Evolutionary conservation across 2,113 vertebrate genomes (phyloP), one percentile per base, ranked within the genome.

Genomic region (Sphaerodactylus townsendi): DNA sequence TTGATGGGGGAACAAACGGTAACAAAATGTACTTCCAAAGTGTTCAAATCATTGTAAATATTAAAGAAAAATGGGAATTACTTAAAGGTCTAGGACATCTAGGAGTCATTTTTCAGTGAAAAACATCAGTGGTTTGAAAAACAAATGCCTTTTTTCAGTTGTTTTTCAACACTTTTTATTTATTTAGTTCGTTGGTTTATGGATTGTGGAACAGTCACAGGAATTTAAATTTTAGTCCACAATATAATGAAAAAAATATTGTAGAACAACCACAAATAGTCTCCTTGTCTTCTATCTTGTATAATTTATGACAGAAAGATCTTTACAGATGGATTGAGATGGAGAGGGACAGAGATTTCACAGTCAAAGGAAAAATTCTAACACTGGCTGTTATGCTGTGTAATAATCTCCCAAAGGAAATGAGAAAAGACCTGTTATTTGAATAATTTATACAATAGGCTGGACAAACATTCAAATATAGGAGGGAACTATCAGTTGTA

Each of bases 361-460:
- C 25, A 50, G 28, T 85, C 41, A 85, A 85, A 14, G 87, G 91
- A 83, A 84, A 88, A 83, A 87, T 88, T 87, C 81, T 93, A 86
- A 76, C 89, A 86, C 83, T 86, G 77, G 85, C 66, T 91, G 84
- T 94, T 83, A 82, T 90, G 56, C 90, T 87, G 86, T 0, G 33
- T 90, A 93, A 92, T 90, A 80, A 69, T 77, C 83, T 93, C 91
- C 88, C 93, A 84, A 76, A 87, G 91, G 91, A 91, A 87, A 86
- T 89, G 85, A 81, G 80, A 87, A 65, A 88, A 87, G 82, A 66
- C 82, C 85, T 81, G 86, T 93, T 93, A 89, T 90, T 89, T 89
- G 83, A 76, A 88, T 93, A 92, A 93, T 94, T 95, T 93, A 93
- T 91, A 86, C n/a, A 33, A 79, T 83, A 89, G 82, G 30, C 73